These are phyloP conservation scores for Hymenochirus boettgeri DNA, from an alignment of 2,113 vertebrate species.

Conservation along the genomic window DNA sequence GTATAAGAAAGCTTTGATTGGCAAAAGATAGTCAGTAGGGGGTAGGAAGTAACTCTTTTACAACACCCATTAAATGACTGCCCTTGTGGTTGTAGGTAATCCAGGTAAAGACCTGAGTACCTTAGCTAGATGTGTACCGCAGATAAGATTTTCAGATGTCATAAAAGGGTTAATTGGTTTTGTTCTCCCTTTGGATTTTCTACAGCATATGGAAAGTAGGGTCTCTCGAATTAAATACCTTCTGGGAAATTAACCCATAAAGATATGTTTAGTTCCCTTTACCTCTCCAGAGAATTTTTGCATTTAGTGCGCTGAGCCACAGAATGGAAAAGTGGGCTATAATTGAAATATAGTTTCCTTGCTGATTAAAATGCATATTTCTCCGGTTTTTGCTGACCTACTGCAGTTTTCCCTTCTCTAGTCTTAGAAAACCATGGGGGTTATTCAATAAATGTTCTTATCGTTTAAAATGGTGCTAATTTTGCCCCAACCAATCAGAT, in stretches of 20 bases:
- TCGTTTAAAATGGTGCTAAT: no score
- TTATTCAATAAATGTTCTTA: no score
- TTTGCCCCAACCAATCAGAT: no score
- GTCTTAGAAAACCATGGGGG: no score
- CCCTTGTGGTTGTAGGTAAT: no score
- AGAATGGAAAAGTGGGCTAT: neutral
- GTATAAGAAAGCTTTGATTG: no score
- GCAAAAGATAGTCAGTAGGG: no score
- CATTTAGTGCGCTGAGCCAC: neutral
- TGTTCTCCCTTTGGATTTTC: neutral
- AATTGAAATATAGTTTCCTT: neutral
- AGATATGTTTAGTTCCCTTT: neutral
- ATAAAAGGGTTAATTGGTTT: neutral
- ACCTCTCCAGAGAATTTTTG: neutral
- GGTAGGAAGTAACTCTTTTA: no score
- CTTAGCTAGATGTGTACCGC: neutral
- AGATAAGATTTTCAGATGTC: neutral
- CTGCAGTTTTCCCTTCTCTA: neutral
- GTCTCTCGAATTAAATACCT: neutral
- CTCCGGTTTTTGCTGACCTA: neutral
- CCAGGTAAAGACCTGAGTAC: neutral
- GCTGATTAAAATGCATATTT: neutral
- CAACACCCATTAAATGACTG: no score
- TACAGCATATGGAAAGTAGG: neutral
- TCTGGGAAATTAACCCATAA: neutral